Evolutionary conservation across 2,113 vertebrate genomes (phyloP), one percentile per base, ranked within the genome.

Genomic region (human (Homo sapiens)): DNA sequence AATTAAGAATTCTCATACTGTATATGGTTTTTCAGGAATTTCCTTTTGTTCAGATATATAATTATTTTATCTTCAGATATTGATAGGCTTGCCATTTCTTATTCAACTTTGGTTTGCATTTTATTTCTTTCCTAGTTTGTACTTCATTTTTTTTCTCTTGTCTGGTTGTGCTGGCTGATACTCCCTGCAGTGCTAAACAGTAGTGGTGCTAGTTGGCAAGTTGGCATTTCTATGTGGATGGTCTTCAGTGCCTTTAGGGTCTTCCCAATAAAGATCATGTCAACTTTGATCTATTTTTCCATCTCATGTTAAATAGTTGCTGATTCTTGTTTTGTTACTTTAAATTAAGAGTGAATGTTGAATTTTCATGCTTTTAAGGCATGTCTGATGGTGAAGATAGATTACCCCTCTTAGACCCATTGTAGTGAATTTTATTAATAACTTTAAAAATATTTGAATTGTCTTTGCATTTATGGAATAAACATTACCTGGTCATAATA

Each of bases 261-360:
- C 45, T 75, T 72, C 20, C 35, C 12, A 8, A 12, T 70, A 45
- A 70, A 38, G 48, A 13, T 35, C n/a, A 2, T 16, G 23, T 43
- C 64, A 38, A 17, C 18, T 61, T 89, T 40, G 50, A 50, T 45
- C 25, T 78, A 32, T 43, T 64, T 48, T 59, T 89, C 43, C 32
- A 55, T 57, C 82, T 93, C 43, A 40, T 30, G 17, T 59, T 83
- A 79, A 72, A 35, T 72, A 83, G 52, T 83, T 87, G 30, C 30
- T 78, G 75, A 50, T 64, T 87, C 83, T 82, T 82, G 52, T 87
- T 96, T 81, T 79, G 64, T 64, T 94, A 55, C 86, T 81, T 90
- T 70, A 79, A 94, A 22, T 90, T 70, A 79, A 94, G 27, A 76
- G 73, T 55, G 35, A 89, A 55, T 83, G 38, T 88, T 79, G 82